Base-by-base conservation (phyloP, 2,113 vertebrate species). In the Polypterus senegalus region DNA sequence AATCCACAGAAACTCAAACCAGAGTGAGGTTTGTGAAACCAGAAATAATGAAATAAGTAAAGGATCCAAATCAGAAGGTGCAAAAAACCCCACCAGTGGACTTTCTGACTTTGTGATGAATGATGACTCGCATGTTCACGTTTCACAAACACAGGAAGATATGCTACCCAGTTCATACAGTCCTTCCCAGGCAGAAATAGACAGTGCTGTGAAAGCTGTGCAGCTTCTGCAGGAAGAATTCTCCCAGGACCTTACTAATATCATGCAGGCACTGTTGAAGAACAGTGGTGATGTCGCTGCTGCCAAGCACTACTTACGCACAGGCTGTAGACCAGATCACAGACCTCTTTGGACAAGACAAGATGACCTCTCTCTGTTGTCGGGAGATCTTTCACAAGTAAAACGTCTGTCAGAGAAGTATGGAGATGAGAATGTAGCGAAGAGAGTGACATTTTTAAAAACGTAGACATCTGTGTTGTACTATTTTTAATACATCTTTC, bases 261-360 rank as follows among this genome's bases (percentile, higher is more conserved):
- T 96, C 44, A 92, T 86, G 52, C 94, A 93, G 70, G 88, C 90
- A 0, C 81, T 98, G 54, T 68, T 97, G 62, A 96, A 86, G 71
- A 89, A 89, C 71, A 94, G 77, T 0, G 93, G 95, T 51, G 90
- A 97, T 6, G 65, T 88, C 47, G 71, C 78, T 10, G 79, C 79
- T 7, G 87, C 90, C 1, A 75, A 61, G 3, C 65, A 74, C 4
- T 89, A 89, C 63, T 78, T 97, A 68, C 72, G 70, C 7, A 80
- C 67, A 0, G 88, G 86, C 27, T 76, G 58, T 52, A 77, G 83
- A 46, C 54, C 69, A n/a, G 86, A 88, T 47, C 85, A 83, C 0
- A 80, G 74, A 51, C 85, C 84, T 9, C 61, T 86, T 7, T 88
- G 86, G 87, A 82, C 61, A 67, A 74, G 73, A 57, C 77, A 80